A percentile compares a stretch with the other conserved stretches of the same genome.
Evolutionary conservation across 1,140 invertebrate genomes (phyloP).

Genomic region (Lamellibrachia luymesi): DNA sequence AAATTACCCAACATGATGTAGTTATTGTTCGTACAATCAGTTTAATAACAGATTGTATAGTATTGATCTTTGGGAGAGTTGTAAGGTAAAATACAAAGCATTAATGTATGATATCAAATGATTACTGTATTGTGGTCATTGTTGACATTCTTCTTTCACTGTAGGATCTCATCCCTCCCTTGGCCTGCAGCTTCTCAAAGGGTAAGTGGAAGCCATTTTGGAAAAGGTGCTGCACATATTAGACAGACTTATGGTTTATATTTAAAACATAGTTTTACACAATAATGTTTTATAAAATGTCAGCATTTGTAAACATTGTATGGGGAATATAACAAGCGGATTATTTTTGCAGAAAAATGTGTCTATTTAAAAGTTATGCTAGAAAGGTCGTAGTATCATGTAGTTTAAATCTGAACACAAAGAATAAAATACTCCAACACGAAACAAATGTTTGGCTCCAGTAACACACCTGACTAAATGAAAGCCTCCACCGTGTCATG

Average conservation of each 20-base stretch:
- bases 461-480: no score
- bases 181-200: slow-evolving; percentile 45
- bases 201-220: slow-evolving; percentile 31
- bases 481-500: no score
- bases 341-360: background rate
- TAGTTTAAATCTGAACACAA: no score
- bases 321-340: background rate
- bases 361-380: background rate
- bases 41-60: no score
- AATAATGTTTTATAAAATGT: background rate
- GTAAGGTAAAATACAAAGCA: background rate
- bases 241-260: background rate
- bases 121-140: background rate
- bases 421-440: no score
- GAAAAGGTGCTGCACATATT: background rate
- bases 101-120: background rate
- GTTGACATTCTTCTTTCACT: slow-evolving; percentile 14
- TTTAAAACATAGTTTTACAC: background rate
- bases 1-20: no score
- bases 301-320: background rate
- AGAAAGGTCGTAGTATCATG: no score
- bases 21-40: no score
- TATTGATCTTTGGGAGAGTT: background rate
- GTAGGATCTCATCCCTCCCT: slow-evolving; percentile 42
- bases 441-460: no score